Percentiles rank a stretch among this genome's conserved stretches.
phyloP scores from a whole-genome alignment of 2,113 vertebrate genomes.

The Oriolus oriolus region DNA sequence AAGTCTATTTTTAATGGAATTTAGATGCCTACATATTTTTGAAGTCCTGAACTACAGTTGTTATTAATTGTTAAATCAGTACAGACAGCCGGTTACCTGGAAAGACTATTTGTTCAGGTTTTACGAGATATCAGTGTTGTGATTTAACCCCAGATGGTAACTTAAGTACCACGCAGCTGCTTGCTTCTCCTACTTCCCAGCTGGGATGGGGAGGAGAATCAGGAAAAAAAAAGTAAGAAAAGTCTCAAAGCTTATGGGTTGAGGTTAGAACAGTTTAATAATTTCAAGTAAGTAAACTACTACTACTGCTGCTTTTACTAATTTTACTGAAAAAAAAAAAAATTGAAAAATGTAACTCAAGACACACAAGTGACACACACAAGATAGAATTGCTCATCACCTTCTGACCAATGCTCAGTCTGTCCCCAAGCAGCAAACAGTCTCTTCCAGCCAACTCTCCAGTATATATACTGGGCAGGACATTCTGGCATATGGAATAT shows the following conservation, averaged over 20 bases:
- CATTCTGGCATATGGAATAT: neutral
- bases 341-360: neutral
- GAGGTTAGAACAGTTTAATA: neutral
- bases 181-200: neutral
- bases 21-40: neutral
- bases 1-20: neutral
- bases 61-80: neutral
- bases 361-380: neutral
- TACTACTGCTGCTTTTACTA: neutral
- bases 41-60: neutral
- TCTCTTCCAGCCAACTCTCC: neutral
- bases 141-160: neutral
- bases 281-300: neutral
- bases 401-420: neutral
- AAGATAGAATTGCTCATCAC: neutral
- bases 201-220: no score
- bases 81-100: neutral
- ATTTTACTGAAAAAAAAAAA: neutral
- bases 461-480: neutral
- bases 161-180: neutral
- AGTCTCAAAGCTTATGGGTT: neutral
- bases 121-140: neutral
- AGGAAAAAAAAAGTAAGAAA: neutral
- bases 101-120: neutral
- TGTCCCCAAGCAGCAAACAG: rapidly evolving